Conservation (phyloP, 2,888 invertebrate genomes). For the Oligia strigilis region DNA sequence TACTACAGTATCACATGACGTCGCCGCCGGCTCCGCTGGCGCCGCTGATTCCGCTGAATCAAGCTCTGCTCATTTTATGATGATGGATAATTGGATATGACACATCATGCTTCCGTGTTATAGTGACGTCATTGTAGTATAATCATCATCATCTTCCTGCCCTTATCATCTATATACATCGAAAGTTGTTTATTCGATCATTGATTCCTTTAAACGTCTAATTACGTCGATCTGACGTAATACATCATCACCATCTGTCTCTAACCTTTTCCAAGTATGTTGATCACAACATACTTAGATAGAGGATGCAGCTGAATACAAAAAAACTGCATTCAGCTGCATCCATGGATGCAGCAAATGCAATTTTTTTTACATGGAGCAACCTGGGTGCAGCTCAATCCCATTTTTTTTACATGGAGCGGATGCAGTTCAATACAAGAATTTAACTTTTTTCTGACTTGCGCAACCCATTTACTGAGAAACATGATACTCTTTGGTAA, state of each 20-base stretch:
- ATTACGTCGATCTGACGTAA: not conserved
- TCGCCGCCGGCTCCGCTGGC: not conserved
- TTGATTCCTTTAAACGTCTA: slow-evolving; percentile 1
- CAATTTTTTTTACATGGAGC: not conserved
- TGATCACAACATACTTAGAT: not conserved
- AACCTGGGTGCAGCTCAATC: not conserved
- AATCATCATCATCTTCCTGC: not conserved
- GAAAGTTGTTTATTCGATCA: slow-evolving; percentile 4
- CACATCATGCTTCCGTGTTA: slow-evolving; percentile 19
- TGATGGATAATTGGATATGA: not conserved
- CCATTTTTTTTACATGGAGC: no score
- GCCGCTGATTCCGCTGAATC: not conserved
- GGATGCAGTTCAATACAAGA: no score
- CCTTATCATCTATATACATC: not conserved
- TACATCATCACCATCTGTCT: not conserved
- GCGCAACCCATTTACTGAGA: not conserved
- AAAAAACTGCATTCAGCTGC: no score
- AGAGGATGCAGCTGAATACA: no score
- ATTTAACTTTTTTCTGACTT: not conserved
- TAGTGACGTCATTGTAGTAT: slow-evolving; percentile 1
- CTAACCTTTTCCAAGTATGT: not conserved
- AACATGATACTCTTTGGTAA: not conserved
- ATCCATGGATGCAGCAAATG: not conserved
- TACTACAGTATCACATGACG: slow-evolving; percentile 14
- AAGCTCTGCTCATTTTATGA: not conserved